Evolutionary conservation across 2,797 vertebrate species (phyloP).

Genomic region (Pelodytes ibericus): DNA sequence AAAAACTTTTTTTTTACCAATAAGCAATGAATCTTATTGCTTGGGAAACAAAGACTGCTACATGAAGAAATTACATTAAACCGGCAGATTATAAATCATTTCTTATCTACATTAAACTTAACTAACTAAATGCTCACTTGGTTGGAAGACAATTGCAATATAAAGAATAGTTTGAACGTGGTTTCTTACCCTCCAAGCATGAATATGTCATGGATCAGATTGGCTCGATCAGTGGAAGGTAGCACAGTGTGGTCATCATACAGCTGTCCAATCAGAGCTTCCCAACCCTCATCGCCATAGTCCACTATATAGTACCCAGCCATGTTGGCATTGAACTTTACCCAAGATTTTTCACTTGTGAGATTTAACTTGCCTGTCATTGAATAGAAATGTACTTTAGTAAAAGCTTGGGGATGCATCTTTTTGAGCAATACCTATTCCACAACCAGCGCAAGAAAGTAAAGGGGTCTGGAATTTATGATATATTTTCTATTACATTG

Average conservation of each 20-base stretch:
- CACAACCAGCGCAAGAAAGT: too few species aligned
- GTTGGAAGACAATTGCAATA: not conserved
- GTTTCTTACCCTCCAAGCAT: slow-evolving; percentile 82
- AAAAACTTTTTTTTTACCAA: slow-evolving; percentile 39
- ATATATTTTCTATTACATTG: too few species aligned
- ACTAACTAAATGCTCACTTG: not conserved
- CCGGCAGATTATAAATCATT: slow-evolving; percentile 22
- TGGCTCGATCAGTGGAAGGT: slow-evolving; percentile 84
- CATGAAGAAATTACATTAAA: slow-evolving; percentile 18
- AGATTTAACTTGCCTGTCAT: slow-evolving; percentile 69
- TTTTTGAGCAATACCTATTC: too few species aligned
- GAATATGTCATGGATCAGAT: slow-evolving; percentile 90
- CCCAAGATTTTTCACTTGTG: slow-evolving; percentile 80
- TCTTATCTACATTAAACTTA: slow-evolving; percentile 28
- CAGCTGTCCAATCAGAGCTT: slow-evolving; percentile 73
- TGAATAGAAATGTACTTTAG: too few species aligned
- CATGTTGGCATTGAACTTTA: slow-evolving; percentile 89
- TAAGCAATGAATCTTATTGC: slow-evolving; percentile 28
- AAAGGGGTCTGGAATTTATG: too few species aligned
- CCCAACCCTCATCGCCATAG: slow-evolving; percentile 82
- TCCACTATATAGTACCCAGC: slow-evolving; percentile 91
- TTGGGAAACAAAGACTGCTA: not conserved
- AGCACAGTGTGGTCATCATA: slow-evolving; percentile 71
- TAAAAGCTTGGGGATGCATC: too few species aligned
- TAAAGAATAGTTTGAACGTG: not conserved